Base-by-base conservation (phyloP, 2,888 invertebrate genomes). In the Aproaerema taeniolella region DNA sequence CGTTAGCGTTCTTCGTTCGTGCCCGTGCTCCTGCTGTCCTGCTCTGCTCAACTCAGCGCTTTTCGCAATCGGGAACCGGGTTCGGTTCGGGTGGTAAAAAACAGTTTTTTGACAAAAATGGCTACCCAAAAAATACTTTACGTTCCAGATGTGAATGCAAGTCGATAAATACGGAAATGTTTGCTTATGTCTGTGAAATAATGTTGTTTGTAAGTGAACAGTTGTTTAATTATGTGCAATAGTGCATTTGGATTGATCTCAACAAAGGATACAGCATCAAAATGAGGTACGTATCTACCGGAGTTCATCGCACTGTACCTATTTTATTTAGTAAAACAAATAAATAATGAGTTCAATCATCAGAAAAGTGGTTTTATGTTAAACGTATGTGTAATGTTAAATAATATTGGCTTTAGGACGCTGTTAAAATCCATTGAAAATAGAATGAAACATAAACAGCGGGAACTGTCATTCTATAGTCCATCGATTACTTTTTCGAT, bases 181-280 rank as follows among this genome's bases (percentile, higher is more conserved):
- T 49, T 47, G 51, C 62, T 67, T 64, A 75, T 75, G 70, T 71
- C 52, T 71, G 77, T 79, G 80, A 71, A 71, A 83, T 74, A 64
- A 79, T 83, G 83, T 73, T 72, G 69, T 78, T 80, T 76, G 51
- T 77, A 74, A 77, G 83, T 85, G 83, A 83, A 83, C 80, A 78
- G 73, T 80, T 80, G 74, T 77, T 76, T 67, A 67, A 83, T 81
- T 79, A 63, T 67, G 77, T 85, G 82, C 78, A 79, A 70, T 81
- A 78, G 81, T 80, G 81, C 73, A 69, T 70, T 55, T 61, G 83
- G 83, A 83, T 83, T 82, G 72, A 67, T 75, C 75, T 67, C 78
- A 67, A 82, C 80, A 81, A 80, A 81, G 80, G 79, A 80, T 67
- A 69, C 67, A 52, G 65, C 71, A 55, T 69, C 78, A 83, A 82